These are phyloP conservation scores for Pristionchus arcanus DNA, from an alignment of 2,888 invertebrate genomes.

Conservation along the genomic window DNA sequence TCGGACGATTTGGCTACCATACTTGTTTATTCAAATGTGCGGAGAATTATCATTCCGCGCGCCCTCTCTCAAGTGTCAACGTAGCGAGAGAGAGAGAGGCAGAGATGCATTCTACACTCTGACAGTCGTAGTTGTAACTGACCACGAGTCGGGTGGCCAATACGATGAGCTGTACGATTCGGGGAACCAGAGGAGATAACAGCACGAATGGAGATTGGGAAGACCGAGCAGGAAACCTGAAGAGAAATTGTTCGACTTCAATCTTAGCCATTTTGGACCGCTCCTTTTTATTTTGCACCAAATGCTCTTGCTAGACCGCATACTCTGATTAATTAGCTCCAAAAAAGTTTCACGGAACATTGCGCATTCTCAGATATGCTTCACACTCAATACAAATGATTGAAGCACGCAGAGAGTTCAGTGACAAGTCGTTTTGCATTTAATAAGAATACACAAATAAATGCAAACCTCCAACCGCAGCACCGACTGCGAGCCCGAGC, in stretches of 20 bases:
- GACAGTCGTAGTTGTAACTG: not conserved
- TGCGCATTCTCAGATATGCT: too few relatives aligned
- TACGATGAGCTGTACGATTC: conserved; percentile 35
- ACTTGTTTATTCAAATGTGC: too few relatives aligned
- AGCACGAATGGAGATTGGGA: conserved; percentile 40
- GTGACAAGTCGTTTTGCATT: too few relatives aligned
- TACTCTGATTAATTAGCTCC: too few relatives aligned
- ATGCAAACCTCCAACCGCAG: not conserved
- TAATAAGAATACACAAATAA: not conserved
- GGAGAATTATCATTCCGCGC: too few relatives aligned
- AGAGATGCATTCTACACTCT: not conserved
- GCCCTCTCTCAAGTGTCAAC: not conserved
- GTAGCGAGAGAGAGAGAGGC: not conserved
- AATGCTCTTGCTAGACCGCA: too few relatives aligned
- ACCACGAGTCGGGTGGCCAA: conserved; percentile 36
- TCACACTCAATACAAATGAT: too few relatives aligned
- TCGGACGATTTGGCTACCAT: too few relatives aligned
- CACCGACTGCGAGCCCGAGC: not conserved
- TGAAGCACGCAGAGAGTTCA: not conserved
- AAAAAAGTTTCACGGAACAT: too few relatives aligned
- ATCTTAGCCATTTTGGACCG: not conserved
- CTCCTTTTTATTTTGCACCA: too few relatives aligned
- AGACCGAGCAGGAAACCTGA: conserved; percentile 26
- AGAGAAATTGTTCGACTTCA: not conserved
- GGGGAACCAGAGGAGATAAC: conserved; percentile 46